Evolutionary conservation across 1,140 invertebrate genomes (phyloP).

Genomic region (Sipha flava): DNA sequence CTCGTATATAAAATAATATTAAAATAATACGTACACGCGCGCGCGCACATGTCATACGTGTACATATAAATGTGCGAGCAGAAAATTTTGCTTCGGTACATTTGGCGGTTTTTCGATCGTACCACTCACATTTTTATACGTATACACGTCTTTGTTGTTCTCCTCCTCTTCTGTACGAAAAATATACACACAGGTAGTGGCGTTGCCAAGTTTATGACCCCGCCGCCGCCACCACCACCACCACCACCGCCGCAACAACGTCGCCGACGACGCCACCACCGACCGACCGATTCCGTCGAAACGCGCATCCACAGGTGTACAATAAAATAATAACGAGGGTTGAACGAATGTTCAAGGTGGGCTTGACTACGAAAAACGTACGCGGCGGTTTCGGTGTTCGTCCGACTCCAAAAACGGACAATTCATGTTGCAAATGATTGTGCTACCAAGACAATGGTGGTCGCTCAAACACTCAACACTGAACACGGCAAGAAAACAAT

Average conservation of each 20-base stretch:
- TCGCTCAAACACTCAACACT: too few species aligned
- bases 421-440: too few species aligned
- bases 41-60: too few species aligned
- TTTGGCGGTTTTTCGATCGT: background rate
- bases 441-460: too few species aligned
- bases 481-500: too few species aligned
- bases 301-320: background rate
- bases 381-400: too few species aligned
- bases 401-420: too few species aligned
- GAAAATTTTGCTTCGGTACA: background rate
- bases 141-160: constrained; percentile 10
- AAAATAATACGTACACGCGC: too few species aligned
- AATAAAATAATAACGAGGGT: background rate
- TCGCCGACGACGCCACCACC: background rate
- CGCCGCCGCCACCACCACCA: background rate
- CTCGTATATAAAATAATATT: too few species aligned
- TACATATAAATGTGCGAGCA: background rate
- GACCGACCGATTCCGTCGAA: background rate
- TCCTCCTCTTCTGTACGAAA: background rate
- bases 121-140: background rate
- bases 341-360: background rate
- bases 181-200: background rate
- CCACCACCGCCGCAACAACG: too few species aligned
- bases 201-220: constrained; percentile 32
- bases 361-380: background rate